phyloP scores from a whole-genome alignment of 2,888 invertebrate genomes.

The Catonia carolina region DNA sequence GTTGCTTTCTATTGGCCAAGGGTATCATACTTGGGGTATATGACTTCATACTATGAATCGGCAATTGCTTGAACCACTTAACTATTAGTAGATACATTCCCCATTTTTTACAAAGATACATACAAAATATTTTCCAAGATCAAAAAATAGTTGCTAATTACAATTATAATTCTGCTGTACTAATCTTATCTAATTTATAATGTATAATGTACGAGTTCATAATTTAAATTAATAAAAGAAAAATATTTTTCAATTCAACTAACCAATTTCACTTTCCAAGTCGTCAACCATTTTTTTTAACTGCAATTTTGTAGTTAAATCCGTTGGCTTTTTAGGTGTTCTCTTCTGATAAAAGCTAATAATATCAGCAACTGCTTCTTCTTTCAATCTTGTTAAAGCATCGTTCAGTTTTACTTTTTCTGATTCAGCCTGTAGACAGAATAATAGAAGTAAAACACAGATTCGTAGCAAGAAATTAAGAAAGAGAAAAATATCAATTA shows the following conservation, averaged over 20 bases:
- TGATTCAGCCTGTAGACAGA: slow-evolving; percentile 49
- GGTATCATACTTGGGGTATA: no score
- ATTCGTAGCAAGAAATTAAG: neutral
- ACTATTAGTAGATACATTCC: no score
- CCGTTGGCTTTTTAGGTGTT: slow-evolving; percentile 65
- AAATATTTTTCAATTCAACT: slow-evolving; percentile 29
- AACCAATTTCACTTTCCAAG: slow-evolving; percentile 78
- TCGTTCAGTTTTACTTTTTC: slow-evolving; percentile 60
- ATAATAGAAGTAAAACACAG: no score
- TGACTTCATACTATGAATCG: no score
- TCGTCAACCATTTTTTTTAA: slow-evolving; percentile 80
- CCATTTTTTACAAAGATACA: no score
- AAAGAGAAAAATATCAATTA: neutral
- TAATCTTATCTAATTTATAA: no score
- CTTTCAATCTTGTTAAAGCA: slow-evolving; percentile 57
- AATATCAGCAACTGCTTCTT: slow-evolving; percentile 53
- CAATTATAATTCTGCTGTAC: no score
- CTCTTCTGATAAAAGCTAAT: slow-evolving; percentile 52
- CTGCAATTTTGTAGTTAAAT: slow-evolving; percentile 63
- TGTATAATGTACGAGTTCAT: no score
- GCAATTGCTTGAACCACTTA: no score
- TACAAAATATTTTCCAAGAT: no score
- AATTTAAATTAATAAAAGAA: neutral
- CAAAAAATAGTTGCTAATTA: no score
- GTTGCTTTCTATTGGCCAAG: no score